Conservation (phyloP, 23 tunicate genomes). For the Trididemnum miniatum region DNA sequence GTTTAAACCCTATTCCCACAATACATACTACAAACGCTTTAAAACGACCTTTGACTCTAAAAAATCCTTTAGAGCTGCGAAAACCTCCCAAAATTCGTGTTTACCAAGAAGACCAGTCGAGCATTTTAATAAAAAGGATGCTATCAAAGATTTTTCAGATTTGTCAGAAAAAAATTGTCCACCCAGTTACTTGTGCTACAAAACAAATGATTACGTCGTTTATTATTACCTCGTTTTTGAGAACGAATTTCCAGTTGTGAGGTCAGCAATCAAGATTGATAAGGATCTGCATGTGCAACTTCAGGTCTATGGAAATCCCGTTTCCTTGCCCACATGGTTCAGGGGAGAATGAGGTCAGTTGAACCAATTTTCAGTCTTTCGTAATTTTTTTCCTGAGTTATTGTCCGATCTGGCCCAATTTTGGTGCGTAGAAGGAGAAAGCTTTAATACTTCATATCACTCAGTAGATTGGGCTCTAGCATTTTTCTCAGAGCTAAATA, state of each 20-base stretch:
- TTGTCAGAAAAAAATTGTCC: too few species aligned
- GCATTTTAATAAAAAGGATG: not conserved
- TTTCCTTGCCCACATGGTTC: not conserved
- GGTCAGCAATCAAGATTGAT: slow-evolving; percentile 13
- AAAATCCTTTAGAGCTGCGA: not conserved
- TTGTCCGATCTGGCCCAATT: too few species aligned
- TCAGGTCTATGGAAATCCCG: not conserved
- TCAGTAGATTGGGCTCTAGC: too few species aligned
- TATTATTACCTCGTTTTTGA: not conserved
- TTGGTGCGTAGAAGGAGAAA: too few species aligned
- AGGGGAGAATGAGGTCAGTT: too few species aligned
- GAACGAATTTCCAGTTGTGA: not conserved
- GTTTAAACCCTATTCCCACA: not conserved
- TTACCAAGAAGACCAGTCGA: not conserved
- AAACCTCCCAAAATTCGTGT: not conserved
- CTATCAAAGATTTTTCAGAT: too few species aligned
- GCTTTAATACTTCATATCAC: too few species aligned
- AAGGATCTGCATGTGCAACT: slow-evolving; percentile 3
- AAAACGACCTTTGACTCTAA: slow-evolving; percentile 1
- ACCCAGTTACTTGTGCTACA: not conserved
- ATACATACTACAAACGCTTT: not conserved
- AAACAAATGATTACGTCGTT: not conserved
- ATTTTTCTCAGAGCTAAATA: too few species aligned
- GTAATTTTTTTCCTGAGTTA: too few species aligned
- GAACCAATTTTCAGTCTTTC: too few species aligned